A percentile compares a stretch with the other conserved stretches of the same genome.
Evolutionary conservation across 2,888 invertebrate species (phyloP).

Genomic region (Cancer borealis): DNA sequence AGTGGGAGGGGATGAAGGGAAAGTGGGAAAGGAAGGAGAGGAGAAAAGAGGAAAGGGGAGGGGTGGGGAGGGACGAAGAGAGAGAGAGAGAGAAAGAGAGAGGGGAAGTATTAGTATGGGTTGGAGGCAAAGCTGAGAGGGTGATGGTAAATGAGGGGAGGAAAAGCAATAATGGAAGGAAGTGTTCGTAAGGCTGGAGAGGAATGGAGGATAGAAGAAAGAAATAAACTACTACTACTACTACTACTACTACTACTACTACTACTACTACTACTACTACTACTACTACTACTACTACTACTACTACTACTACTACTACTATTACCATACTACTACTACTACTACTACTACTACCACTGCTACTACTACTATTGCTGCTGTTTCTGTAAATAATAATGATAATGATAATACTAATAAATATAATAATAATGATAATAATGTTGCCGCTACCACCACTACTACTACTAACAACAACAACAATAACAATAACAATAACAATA

Average conservation of each 20-base stretch:
- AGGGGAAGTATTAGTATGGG: constrained; percentile 46
- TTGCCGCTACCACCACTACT: neutral
- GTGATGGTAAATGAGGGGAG: constrained; percentile 36
- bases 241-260: neutral
- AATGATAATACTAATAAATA: neutral
- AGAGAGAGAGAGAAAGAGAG: constrained; percentile 34
- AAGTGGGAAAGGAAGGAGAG: neutral
- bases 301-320: too few species aligned
- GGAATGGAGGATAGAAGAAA: neutral
- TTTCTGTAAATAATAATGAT: neutral
- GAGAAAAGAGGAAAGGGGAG: neutral
- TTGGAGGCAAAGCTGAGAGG: constrained; percentile 2
- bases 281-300: neutral
- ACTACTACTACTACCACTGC: neutral
- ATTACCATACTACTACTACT: neutral
- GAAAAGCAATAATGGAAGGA: constrained; percentile 35
- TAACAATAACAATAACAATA: neutral
- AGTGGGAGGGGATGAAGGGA: neutral
- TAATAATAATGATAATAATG: neutral
- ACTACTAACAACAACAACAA: neutral
- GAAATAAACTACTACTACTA: neutral
- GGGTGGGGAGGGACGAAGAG: neutral
- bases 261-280: neutral
- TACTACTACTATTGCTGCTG: neutral
- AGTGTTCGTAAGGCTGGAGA: neutral